Evolutionary conservation across 2,113 vertebrate genomes (phyloP), one percentile per base, ranked within the genome.

Genomic region (Caranx melampygus): DNA sequence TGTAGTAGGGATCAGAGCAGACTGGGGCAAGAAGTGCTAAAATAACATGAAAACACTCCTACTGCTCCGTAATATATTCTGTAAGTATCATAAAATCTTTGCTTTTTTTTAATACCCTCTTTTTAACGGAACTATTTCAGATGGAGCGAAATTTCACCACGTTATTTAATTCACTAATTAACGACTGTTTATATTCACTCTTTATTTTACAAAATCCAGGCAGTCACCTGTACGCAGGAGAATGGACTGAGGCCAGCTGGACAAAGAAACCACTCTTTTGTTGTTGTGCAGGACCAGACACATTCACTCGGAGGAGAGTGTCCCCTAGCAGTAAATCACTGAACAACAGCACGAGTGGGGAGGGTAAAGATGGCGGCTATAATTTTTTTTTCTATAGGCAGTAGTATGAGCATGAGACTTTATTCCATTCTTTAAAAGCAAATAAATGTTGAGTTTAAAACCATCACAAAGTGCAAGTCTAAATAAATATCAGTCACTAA

Each of bases 221-320:
- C 15, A 13, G 18, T 21, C 21, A 12, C 3, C 7, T 58, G 64
- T 31, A 3, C 42, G 6, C 12, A 9, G 34, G 37, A 74, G 49
- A 62, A 57, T 58, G 73, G 66, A 71, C 83, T n/a, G 47, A 33
- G 40, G 74, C 64, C 81, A 86, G 66, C n/a, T 52, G 87, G 87
- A 92, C 89, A 92, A 89, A 90, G 86, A 59, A 85, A 42, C 31
- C 59, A 35, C 18, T 65, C 79, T 87, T 73, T 90, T 89, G 85
- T 89, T 91, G 40, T 86, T 73, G 66, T 77, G 68, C 26, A 52
- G 11, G 20, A 63, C 21, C 81, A 88, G 83, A 85, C 1, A 20
- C 72, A 3, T 33, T 87, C 0, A 35, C 2, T 33, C 13, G 0
- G 20, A 15, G 2, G 45, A 87, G 89, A 90, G 62, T 0, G 4